Evolutionary conservation across 1,140 invertebrate genomes (phyloP).

Genomic region (Nephila pilipes): DNA sequence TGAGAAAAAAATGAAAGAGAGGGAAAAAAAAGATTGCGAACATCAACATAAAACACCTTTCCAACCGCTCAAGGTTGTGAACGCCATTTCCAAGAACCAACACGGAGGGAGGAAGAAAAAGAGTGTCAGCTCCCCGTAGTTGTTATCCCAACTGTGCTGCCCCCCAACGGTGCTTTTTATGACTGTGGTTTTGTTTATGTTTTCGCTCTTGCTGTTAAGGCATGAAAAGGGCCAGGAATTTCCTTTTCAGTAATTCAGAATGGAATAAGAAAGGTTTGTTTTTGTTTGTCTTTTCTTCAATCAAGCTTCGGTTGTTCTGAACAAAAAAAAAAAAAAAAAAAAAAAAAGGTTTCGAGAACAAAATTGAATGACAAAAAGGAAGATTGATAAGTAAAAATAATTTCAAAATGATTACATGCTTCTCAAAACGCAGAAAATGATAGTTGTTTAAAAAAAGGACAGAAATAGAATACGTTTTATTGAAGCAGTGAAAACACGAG

Average conservation of each 20-base stretch:
- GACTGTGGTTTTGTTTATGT: background rate
- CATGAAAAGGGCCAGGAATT: background rate
- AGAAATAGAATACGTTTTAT: background rate
- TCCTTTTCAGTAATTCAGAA: background rate
- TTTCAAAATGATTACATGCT: too few species aligned
- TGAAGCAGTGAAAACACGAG: background rate
- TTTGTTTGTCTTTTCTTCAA: background rate
- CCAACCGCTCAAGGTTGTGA: background rate
- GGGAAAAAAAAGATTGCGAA: background rate
- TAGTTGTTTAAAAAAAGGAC: background rate
- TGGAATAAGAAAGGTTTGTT: background rate
- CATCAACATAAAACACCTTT: conserved; percentile 23
- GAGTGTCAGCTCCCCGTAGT: background rate
- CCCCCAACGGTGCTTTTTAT: background rate
- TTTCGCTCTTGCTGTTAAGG: background rate
- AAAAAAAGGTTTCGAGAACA: background rate
- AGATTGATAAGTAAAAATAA: background rate
- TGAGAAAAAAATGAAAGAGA: background rate
- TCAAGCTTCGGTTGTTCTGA: background rate
- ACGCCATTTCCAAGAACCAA: background rate
- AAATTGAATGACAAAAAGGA: background rate
- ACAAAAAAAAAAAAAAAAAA: background rate
- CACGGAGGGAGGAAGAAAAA: background rate
- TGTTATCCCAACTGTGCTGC: background rate
- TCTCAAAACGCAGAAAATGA: background rate